A percentile compares a stretch with the other conserved stretches of the same genome.
Conservation (phyloP, 2,888 invertebrate species). For the Andrena bucephala region DNA sequence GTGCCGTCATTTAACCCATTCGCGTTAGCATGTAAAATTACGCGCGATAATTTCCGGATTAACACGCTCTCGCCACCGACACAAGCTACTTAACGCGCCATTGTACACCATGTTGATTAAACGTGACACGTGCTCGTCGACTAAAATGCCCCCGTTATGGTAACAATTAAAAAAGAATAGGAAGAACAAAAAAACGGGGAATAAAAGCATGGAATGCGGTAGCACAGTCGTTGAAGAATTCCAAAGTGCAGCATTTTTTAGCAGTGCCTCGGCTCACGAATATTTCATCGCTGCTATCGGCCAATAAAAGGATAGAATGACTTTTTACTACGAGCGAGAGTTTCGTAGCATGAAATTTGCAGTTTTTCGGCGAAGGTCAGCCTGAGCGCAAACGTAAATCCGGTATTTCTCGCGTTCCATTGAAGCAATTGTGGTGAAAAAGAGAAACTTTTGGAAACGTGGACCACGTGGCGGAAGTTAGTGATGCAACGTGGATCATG, state of each 20-base stretch:
- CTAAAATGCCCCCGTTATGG: slow-evolving; percentile 2
- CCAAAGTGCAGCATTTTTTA: neutral
- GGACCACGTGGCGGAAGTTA: neutral
- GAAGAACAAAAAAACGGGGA: neutral
- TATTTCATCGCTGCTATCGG: neutral
- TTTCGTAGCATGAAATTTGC: neutral
- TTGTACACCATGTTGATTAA: slow-evolving; percentile 25
- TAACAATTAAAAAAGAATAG: slow-evolving; percentile 1
- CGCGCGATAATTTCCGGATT: slow-evolving; percentile 57
- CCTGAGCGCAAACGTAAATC: neutral
- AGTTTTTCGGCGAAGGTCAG: slow-evolving; percentile 4
- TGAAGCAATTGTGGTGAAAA: neutral
- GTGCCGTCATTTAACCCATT: slow-evolving; percentile 25
- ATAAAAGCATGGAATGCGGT: neutral
- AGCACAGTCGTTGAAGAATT: neutral
- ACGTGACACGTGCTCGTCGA: slow-evolving; percentile 31
- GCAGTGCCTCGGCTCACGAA: neutral
- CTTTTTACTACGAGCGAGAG: slow-evolving; percentile 10
- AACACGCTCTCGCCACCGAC: slow-evolving; percentile 36
- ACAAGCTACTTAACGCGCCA: slow-evolving; percentile 47
- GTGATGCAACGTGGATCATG: neutral
- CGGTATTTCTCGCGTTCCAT: slow-evolving; percentile 8
- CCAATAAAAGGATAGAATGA: slow-evolving; percentile 7
- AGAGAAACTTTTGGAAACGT: neutral
- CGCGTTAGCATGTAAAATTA: slow-evolving; percentile 46